Evolutionary conservation across 2,113 vertebrate genomes (phyloP), one percentile per base, ranked within the genome.

Genomic region (Chrysochloris asiatica): DNA sequence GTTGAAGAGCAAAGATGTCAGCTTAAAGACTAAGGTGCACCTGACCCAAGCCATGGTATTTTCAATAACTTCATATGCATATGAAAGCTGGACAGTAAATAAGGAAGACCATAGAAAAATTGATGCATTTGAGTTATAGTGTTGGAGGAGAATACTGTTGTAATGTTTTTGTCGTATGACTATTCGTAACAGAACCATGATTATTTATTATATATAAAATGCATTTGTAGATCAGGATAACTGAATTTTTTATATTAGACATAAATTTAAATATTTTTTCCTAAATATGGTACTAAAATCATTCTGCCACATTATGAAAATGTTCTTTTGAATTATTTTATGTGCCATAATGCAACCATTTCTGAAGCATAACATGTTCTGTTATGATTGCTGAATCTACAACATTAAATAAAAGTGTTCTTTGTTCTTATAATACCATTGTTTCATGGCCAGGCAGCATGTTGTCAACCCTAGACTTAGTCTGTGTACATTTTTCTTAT

Each of bases 401-500:
- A 96, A 96, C 95, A 45, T 54, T 75, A 88, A 87, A 84, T 96
- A 76, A 95, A 93, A 56, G 54, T 22, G 19, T 22, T 21, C 24
- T 56, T 96, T 56, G 17, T 56, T 19, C 24, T 52, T 65, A 87
- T 90, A 88, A 33, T 50, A 92, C 54, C 13, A 87, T n/a, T n/a
- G 45, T 94, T 95, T 93, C 59, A 81, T 91, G 81, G 94, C 48
- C 69, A 95, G 67, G 8, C 47, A 93, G 80, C 63, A 63, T 56
- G 79, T 89, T 95, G 86, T 48, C 81, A 26, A 85, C 3, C 14
- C 72, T 78, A 89, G 48, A 79, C 82, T 65, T 95, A 45, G 30
- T 97, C 95, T n/a, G n/a, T n/a, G n/a, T n/a, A n/a, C n/a, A n/a
- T n/a, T n/a, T 63, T 50, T 82, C 30, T 94, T 24, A 86, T 80